Evolutionary conservation across 2,113 vertebrate species (phyloP).

Genomic region (Xenus cinereus): DNA sequence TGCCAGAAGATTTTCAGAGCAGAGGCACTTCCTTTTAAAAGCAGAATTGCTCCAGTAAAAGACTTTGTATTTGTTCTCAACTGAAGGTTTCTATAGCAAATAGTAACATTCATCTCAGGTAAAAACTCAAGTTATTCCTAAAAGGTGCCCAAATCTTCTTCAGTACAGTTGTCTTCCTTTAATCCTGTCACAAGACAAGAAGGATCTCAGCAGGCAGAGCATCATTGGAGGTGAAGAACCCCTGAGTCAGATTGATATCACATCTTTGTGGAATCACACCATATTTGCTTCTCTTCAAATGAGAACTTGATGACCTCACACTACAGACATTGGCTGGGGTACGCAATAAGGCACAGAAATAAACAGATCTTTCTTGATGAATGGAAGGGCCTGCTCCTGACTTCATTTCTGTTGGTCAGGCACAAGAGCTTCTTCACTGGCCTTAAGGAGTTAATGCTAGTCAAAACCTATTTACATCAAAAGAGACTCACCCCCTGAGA

Average conservation of each 20-base stretch:
- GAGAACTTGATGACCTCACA: neutral
- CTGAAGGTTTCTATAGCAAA: neutral
- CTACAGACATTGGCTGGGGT: neutral
- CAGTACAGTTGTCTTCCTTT: neutral
- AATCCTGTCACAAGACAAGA: neutral
- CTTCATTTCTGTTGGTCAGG: neutral
- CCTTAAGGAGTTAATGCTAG: neutral
- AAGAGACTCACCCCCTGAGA: neutral
- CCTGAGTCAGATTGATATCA: neutral
- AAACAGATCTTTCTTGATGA: neutral
- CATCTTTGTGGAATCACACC: neutral
- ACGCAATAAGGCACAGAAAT: neutral
- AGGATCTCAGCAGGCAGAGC: neutral
- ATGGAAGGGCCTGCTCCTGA: neutral
- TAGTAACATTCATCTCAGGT: neutral
- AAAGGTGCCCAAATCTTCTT: neutral
- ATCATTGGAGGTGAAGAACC: neutral
- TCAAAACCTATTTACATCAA: constrained; percentile 5
- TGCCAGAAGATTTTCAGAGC: neutral
- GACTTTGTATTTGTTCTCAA: neutral
- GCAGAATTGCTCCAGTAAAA: neutral
- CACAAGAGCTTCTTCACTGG: neutral
- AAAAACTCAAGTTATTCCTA: neutral
- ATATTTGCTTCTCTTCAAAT: neutral
- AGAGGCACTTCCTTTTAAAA: neutral